phyloP scores from a whole-genome alignment of 2,797 vertebrate genomes.

The Rhabdophis nuchalis region DNA sequence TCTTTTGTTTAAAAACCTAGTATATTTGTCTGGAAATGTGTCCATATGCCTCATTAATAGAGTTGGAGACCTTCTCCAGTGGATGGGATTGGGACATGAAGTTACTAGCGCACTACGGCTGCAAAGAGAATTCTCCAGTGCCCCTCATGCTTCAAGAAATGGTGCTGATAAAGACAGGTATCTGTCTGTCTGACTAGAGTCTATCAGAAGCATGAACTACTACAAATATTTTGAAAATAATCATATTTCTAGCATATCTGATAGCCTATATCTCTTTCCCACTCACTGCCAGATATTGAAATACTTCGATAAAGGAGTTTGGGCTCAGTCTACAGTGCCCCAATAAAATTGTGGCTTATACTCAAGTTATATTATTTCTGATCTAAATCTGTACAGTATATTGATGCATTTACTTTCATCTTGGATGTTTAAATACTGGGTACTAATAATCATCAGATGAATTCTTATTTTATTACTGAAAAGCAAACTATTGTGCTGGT shows the following conservation, averaged over 20 bases:
- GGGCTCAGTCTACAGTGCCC: conserved; percentile 57
- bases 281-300: conserved; percentile 68
- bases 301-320: conserved; percentile 25
- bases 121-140: conserved; percentile 50
- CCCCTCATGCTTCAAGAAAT: conserved; percentile 59
- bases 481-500: conserved; percentile 53
- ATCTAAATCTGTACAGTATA: conserved; percentile 60
- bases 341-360: conserved; percentile 42
- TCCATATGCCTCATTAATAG: conserved; percentile 86
- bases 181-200: conserved; percentile 34
- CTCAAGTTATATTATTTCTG: conserved; percentile 50
- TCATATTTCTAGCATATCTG: conserved; percentile 21
- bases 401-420: conserved; percentile 57
- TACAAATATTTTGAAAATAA: conserved; percentile 22
- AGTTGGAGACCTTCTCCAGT: conserved; percentile 47
- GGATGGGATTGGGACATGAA: conserved; percentile 54
- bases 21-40: conserved; percentile 95
- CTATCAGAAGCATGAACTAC: conserved; percentile 35
- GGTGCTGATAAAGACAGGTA: conserved; percentile 65
- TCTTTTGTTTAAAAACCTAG: conserved; percentile 68
- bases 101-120: conserved; percentile 58
- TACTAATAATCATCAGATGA: conserved; percentile 50
- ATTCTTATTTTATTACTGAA: conserved; percentile 64
- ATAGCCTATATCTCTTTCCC: conserved; percentile 49
- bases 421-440: conserved; percentile 60